A percentile compares a stretch with the other conserved stretches of the same genome.
phyloP scores from a whole-genome alignment of 2,113 vertebrate species.

The Poecile atricapillus region DNA sequence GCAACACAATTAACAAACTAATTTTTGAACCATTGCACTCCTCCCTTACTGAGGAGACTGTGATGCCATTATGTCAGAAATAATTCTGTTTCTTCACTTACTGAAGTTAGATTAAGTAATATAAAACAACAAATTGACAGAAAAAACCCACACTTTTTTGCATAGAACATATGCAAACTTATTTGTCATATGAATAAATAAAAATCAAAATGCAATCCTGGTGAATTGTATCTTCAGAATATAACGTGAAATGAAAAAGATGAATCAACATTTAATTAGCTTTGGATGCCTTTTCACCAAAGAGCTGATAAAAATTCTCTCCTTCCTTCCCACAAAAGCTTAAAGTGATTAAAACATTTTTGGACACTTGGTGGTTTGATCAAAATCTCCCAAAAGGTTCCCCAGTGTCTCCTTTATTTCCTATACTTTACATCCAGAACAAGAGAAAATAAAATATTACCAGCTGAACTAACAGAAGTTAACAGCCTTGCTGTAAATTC shows the following conservation, averaged over 20 bases:
- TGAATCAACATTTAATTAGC: constrained; percentile 1
- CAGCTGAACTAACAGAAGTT: background rate
- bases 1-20: background rate
- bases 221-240: background rate
- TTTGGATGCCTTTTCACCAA: background rate
- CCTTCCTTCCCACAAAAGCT: background rate
- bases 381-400: constrained; percentile 21
- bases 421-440: constrained; percentile 2
- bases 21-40: background rate
- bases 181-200: background rate
- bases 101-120: background rate
- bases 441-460: background rate
- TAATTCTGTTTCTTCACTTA: background rate
- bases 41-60: background rate
- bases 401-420: constrained; percentile 24
- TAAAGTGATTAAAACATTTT: constrained; percentile 18
- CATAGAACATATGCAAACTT: background rate
- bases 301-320: background rate
- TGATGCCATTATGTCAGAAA: background rate
- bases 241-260: background rate
- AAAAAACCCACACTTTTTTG: background rate
- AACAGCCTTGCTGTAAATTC: background rate
- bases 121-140: background rate
- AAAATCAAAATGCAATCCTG: background rate
- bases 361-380: constrained; percentile 5